Base-by-base conservation (phyloP, 2,113 vertebrate species). In the Lonchura striata region DNA sequence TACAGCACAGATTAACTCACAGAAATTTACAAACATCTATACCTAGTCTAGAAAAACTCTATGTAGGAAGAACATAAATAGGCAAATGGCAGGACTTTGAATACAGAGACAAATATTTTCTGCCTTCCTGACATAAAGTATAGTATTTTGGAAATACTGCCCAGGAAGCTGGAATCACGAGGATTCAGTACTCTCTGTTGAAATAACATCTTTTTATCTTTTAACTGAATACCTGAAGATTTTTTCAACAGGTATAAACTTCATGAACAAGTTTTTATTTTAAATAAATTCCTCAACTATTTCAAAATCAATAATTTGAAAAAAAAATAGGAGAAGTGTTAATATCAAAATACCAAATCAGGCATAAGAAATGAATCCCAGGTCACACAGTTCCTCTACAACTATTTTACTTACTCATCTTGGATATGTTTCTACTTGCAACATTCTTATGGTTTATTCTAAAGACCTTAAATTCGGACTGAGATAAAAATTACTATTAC, bases 341-440 rank as follows among this genome's bases (percentile, higher is more conserved):
- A 72, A 72, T 44, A 94, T 63, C 53, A 77, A 88, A 91, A 75
- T 61, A 27, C 8, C 16, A 54, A 27, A 44, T 81, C 33, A 60
- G n/a, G n/a, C 11, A n/a, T 8, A 87, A 91, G 39, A 90, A 88
- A 93, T 21, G 5, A 83, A 95, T 68, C 83, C 15, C 39, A 70
- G 9, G 37, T 88, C 35, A 86, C 20, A 52, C 6, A 70, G 37
- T 27, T 85, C 41, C 37, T 81, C 61, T 70, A 42, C 33, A 86
- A 61, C n/a, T 71, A 53, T 41, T 96, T 87, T 60, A 82, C 49
- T 44, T 92, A 66, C 35, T 83, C 68, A 69, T 59, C 47, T 81
- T 79, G 42, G 33, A 94, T 75, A 46, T 88, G 78, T 93, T 93
- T 82, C 56, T 90, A 92, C 79, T 90, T 87, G 66, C 16, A 95